Evolutionary conservation across 2,113 vertebrate species (phyloP).

Genomic region (Platanista minor): DNA sequence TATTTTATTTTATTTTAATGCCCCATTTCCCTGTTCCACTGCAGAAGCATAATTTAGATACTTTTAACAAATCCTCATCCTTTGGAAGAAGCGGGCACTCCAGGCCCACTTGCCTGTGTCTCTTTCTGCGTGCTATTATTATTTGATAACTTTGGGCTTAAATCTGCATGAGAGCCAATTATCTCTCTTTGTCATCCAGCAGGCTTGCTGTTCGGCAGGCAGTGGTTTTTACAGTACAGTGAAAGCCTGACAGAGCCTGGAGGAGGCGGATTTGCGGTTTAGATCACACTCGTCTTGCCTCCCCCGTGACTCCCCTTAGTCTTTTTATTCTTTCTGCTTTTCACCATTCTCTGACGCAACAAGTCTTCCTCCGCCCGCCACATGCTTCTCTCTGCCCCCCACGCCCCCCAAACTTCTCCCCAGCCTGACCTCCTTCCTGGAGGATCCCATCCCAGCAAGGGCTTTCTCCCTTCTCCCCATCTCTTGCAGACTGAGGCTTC

Average conservation of each 20-base stretch:
- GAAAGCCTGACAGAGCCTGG: slow-evolving; percentile 52
- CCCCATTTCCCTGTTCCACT: slow-evolving; percentile 77
- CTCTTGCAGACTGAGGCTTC: neutral
- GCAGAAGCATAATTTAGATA: slow-evolving; percentile 82
- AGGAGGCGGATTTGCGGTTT: slow-evolving; percentile 51
- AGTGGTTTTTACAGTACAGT: slow-evolving; percentile 65
- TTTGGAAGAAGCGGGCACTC: slow-evolving; percentile 61
- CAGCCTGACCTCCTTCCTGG: neutral
- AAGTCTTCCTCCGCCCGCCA: neutral
- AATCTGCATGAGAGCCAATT: slow-evolving; percentile 77
- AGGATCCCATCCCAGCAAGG: neutral
- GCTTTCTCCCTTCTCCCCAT: neutral
- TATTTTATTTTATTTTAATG: neutral
- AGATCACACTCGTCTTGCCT: slow-evolving; percentile 26
- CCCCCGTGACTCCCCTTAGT: neutral
- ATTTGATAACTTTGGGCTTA: slow-evolving; percentile 74
- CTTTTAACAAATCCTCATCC: slow-evolving; percentile 80
- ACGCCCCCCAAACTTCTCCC: neutral
- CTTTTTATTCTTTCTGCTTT: slow-evolving; percentile 23
- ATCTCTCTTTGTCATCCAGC: slow-evolving; percentile 74
- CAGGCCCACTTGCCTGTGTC: slow-evolving; percentile 75
- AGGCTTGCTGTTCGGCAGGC: slow-evolving; percentile 62
- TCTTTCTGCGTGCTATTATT: slow-evolving; percentile 76
- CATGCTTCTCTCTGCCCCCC: neutral
- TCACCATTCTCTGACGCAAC: slow-evolving; percentile 6